Evolutionary conservation across 2,888 invertebrate species (phyloP).

Genomic region (Ormyrus nitidulus): DNA sequence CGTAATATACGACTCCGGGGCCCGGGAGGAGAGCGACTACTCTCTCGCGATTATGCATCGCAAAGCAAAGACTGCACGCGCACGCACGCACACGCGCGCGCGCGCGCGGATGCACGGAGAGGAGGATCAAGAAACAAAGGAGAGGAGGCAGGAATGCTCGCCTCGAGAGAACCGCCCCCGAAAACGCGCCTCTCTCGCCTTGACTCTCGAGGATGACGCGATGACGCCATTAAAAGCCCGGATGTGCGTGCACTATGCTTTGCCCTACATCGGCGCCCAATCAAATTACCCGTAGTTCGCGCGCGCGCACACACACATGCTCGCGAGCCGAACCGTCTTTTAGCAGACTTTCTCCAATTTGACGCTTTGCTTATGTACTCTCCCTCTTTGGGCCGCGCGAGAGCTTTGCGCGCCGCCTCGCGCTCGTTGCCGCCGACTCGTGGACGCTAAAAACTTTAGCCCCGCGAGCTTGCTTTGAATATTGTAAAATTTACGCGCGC

Average conservation of each 20-base stretch:
- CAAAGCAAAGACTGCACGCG: background rate
- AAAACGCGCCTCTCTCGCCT: conserved; percentile 24
- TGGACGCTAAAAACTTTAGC: conserved; percentile 37
- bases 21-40: too few species aligned
- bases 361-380: background rate
- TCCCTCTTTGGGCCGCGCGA: background rate
- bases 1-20: conserved; percentile 4
- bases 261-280: conserved; percentile 49
- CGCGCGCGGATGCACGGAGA: too few species aligned
- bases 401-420: conserved; percentile 10
- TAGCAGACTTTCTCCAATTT: conserved; percentile 52
- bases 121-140: conserved; percentile 35
- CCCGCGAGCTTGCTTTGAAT: conserved; percentile 36
- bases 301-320: background rate
- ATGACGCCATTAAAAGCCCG: conserved; percentile 53
- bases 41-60: conserved; percentile 12
- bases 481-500: conserved; percentile 18
- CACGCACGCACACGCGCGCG: too few species aligned
- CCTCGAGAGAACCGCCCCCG: conserved; percentile 17
- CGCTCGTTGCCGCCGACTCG: conserved; percentile 28
- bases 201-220: conserved; percentile 41
- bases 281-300: conserved; percentile 40
- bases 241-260: conserved; percentile 39
- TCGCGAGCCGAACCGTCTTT: background rate
- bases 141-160: background rate